Conservation (phyloP, 2,113 vertebrate genomes). For the Clarias macrocephalus region DNA sequence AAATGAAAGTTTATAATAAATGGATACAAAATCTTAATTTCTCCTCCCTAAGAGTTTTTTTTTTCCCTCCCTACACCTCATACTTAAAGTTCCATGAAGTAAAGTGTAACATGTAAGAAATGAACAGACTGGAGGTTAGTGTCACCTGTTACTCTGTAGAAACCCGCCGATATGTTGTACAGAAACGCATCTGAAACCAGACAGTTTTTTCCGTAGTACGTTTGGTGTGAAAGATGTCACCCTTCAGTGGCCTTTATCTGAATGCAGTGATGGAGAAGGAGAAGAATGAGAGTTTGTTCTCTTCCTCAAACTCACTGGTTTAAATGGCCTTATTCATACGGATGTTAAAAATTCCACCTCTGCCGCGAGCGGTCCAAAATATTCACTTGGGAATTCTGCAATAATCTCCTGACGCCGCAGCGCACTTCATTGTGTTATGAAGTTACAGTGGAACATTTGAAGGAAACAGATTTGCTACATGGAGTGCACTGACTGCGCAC, state of each 20-base stretch:
- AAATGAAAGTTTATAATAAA: too few relatives aligned
- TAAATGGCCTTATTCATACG: constrained; percentile 8
- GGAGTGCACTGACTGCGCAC: too few relatives aligned
- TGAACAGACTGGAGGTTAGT: not conserved
- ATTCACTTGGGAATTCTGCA: not conserved
- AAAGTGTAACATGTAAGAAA: not conserved
- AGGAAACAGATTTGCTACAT: not conserved
- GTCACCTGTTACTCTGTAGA: not conserved
- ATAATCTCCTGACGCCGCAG: not conserved
- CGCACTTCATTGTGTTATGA: not conserved
- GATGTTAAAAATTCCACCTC: constrained; percentile 11
- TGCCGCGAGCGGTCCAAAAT: not conserved
- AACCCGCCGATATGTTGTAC: not conserved
- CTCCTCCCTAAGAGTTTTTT: not conserved
- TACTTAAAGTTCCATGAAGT: not conserved
- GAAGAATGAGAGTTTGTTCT: constrained; percentile 14
- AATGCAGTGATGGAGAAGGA: constrained; percentile 16
- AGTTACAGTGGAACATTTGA: not conserved
- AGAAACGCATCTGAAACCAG: too few relatives aligned
- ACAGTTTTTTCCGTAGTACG: not conserved
- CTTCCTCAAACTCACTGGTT: not conserved
- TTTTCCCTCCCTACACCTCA: not conserved
- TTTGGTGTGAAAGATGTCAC: not conserved
- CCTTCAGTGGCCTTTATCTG: constrained; percentile 5
- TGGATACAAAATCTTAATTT: too few relatives aligned